Evolutionary conservation across 2,113 vertebrate genomes (phyloP).

Genomic region (Chionis minor): DNA sequence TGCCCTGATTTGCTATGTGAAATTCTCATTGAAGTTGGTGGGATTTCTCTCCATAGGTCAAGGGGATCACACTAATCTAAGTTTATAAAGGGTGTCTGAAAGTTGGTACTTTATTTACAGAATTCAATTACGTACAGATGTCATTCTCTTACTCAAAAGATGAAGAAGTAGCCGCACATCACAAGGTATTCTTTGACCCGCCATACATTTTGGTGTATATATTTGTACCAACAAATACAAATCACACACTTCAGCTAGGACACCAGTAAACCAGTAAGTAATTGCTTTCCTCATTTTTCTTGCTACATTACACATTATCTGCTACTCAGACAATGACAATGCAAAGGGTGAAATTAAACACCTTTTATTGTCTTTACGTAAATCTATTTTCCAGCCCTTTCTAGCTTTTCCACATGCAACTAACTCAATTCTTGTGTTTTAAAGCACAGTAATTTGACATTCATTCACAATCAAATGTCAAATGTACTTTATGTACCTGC

Average conservation of each 20-base stretch:
- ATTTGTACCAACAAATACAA: not conserved
- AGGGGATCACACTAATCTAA: not conserved
- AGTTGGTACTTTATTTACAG: not conserved
- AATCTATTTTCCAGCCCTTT: not conserved
- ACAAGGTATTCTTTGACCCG: not conserved
- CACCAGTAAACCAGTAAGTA: not conserved
- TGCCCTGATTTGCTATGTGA: not conserved
- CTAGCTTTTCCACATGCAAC: not conserved
- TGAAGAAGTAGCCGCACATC: not conserved
- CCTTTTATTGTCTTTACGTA: not conserved
- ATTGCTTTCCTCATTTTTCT: not conserved
- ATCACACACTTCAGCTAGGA: not conserved
- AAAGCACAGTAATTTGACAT: not conserved
- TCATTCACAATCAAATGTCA: constrained; percentile 31
- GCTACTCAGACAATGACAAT: constrained; percentile 1
- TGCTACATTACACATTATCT: not conserved
- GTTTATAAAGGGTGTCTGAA: not conserved
- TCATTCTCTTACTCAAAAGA: not conserved
- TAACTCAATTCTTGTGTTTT: constrained; percentile 4
- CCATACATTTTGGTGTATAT: not conserved
- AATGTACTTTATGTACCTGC: not conserved
- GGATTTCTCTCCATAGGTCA: not conserved
- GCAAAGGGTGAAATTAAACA: not conserved
- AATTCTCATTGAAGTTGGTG: not conserved
- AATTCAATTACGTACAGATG: not conserved